Base-by-base conservation (phyloP, 2,113 vertebrate species). In the Glareola pratincola region DNA sequence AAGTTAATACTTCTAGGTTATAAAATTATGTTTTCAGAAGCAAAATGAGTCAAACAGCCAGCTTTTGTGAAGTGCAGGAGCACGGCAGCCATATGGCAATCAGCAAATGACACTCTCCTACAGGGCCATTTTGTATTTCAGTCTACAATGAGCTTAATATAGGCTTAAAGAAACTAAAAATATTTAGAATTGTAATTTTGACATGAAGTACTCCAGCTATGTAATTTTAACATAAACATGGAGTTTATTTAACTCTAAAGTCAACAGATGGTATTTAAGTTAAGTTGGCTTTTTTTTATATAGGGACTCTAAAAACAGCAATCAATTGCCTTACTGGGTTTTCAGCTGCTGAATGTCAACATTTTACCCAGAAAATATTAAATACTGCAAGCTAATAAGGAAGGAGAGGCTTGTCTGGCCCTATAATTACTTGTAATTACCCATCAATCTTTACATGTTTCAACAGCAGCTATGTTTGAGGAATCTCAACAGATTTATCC, bases 191-290 rank as follows among this genome's bases (percentile, higher is more conserved):
- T 96, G 96, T 94, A 92, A 94, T 97, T 97, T 16, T 96, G 94
- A 97, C 89, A 94, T 94, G 71, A 97, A 96, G 95, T 93, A 94
- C 96, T 96, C 87, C 22, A 94, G 95, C 94, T 95, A 85, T 96
- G 87, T 76, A 95, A 97, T 97, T 97, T 97, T 82, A 97, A 95
- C 90, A 96, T 82, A 96, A 97, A 96, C 79, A 95, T 12, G 29
- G 66, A 95, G 94, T 96, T 96, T 94, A 97, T 96, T 96, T 95
- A 96, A 96, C 93, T 97, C 95, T 96, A 47, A 94, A 97, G 73
- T 91, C 92, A 97, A 96, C 97, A 97, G 94, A 96, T 96, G 95
- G 95, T 97, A 97, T 96, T 96, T 97, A 97, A 97, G 85, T 96
- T 91, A 85, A 83, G 92, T 26, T 89, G 41, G 89, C 68, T 94